These are phyloP conservation scores for Pholis gunnellus DNA, from an alignment of 2,113 vertebrate genomes.

Conservation along the genomic window DNA sequence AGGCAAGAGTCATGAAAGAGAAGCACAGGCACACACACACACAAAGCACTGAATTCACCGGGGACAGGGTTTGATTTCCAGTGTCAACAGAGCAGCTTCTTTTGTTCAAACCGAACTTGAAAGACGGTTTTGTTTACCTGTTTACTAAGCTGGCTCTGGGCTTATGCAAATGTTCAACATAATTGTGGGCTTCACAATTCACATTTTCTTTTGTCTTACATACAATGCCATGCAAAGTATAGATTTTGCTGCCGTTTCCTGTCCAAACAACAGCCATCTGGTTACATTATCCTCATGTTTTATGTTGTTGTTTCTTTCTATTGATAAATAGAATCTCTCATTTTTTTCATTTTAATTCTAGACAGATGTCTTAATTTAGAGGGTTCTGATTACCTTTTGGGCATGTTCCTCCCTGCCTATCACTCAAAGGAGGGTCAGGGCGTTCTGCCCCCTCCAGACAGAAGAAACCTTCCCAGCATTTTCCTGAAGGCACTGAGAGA, in stretches of 20 bases:
- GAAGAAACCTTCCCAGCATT: slow-evolving; percentile 90
- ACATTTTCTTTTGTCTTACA: not conserved
- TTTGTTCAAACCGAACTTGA: slow-evolving; percentile 41
- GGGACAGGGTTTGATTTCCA: slow-evolving; percentile 54
- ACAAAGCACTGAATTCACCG: slow-evolving; percentile 23
- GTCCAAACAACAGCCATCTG: not conserved
- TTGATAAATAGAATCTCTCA: not conserved
- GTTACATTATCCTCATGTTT: not conserved
- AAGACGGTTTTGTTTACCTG: slow-evolving; percentile 54
- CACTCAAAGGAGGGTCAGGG: slow-evolving; percentile 77
- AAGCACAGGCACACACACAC: slow-evolving; percentile 35
- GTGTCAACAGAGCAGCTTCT: slow-evolving; percentile 57
- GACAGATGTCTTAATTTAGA: not conserved
- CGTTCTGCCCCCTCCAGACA: slow-evolving; percentile 82
- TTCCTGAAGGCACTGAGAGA: slow-evolving; percentile 83
- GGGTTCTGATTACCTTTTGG: slow-evolving; percentile 81
- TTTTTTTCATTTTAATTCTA: not conserved
- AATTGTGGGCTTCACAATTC: not conserved
- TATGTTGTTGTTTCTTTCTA: not conserved
- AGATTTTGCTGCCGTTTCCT: not conserved
- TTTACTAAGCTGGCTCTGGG: slow-evolving; percentile 9
- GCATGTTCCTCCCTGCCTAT: slow-evolving; percentile 84
- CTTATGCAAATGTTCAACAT: slow-evolving; percentile 23
- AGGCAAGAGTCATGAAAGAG: slow-evolving; percentile 56
- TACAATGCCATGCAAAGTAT: not conserved